phyloP scores from a whole-genome alignment of 2,888 invertebrate genomes.

The Eupithecia pulchellata region DNA sequence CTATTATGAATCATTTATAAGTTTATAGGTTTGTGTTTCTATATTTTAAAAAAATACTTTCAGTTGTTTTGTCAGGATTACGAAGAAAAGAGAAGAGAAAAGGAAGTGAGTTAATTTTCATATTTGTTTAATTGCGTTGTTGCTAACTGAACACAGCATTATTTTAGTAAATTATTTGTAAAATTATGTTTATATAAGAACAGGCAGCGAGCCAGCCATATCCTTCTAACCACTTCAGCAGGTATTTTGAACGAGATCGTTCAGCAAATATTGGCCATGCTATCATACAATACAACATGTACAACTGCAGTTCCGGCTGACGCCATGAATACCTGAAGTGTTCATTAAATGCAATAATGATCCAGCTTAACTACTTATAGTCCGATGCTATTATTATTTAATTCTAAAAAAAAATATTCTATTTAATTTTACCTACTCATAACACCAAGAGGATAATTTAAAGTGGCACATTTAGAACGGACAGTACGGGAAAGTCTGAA shows the following conservation, averaged over 20 bases:
- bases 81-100: neutral
- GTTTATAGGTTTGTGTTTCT: no score
- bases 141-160: neutral
- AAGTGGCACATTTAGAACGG: no score
- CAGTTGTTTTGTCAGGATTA: neutral
- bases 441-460: no score
- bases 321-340: neutral
- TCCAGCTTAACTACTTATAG: no score
- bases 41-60: no score
- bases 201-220: slow-evolving; percentile 6
- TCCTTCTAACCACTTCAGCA: slow-evolving; percentile 5
- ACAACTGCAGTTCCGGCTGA: slow-evolving; percentile 6
- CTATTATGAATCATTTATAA: no score
- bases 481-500: no score
- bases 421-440: no score
- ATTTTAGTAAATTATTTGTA: neutral
- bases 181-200: neutral
- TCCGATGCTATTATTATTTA: no score
- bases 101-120: neutral
- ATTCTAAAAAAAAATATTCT: no score
- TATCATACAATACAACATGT: neutral
- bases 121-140: neutral
- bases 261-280: slow-evolving; percentile 12
- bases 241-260: slow-evolving; percentile 6
- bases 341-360: neutral